Percentiles rank a stretch among this genome's conserved stretches.
phyloP scores from a whole-genome alignment of 2,797 vertebrate species.

The Limosa lapponica region DNA sequence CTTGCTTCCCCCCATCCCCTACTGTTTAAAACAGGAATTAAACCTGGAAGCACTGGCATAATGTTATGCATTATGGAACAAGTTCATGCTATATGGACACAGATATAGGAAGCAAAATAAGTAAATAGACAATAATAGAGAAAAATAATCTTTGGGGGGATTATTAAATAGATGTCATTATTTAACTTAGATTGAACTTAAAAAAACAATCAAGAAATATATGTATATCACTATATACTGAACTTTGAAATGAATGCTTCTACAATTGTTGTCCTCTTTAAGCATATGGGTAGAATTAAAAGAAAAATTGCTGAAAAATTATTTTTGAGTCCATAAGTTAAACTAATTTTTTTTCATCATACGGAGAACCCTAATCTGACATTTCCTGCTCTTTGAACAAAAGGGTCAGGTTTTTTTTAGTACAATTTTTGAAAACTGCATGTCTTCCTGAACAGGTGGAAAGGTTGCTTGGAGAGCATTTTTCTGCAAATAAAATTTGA shows the following conservation, averaged over 20 bases:
- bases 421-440: background rate
- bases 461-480: background rate
- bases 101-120: background rate
- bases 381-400: background rate
- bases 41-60: background rate
- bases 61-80: background rate
- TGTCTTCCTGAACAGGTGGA: background rate
- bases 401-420: background rate
- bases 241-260: background rate
- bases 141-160: background rate
- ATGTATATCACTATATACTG: background rate
- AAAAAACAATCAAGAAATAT: background rate
- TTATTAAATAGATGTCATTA: background rate
- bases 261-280: background rate
- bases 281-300: background rate
- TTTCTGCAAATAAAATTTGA: constrained; percentile 16
- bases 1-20: fast-evolving
- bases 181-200: background rate
- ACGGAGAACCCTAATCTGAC: background rate
- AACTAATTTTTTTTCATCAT: background rate
- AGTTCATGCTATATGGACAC: background rate
- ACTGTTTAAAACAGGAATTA: background rate
- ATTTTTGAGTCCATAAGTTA: background rate
- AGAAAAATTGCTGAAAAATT: background rate
- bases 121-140: background rate